Evolutionary conservation across 1,140 invertebrate species (phyloP).

Genomic region (Drosophila ficusphila): DNA sequence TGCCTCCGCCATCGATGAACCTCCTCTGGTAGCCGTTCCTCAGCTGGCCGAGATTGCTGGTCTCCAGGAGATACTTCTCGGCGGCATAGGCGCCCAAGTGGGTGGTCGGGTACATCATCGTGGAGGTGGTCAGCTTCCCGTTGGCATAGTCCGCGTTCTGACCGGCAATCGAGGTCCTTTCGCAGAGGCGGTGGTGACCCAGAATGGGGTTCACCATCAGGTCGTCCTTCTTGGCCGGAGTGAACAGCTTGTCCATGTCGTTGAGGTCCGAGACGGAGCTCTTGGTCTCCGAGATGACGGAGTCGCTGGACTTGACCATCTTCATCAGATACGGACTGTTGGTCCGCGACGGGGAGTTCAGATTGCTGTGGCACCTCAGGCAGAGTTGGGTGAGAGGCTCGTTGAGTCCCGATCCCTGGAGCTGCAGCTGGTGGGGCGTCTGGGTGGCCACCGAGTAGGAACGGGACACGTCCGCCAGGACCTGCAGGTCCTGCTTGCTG

Average conservation of each 20-base stretch:
- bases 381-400: conserved; percentile 86
- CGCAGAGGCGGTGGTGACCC: conserved; percentile 87
- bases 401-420: conserved; percentile 9
- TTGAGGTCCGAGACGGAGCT: conserved; percentile 83
- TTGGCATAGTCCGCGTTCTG: conserved; percentile 30
- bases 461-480: conserved; percentile 86
- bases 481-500: conserved; percentile 86
- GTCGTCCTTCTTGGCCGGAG: conserved; percentile 81
- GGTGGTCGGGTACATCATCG: conserved; percentile 74
- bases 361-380: conserved; percentile 85
- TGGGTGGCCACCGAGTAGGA: conserved; percentile 87
- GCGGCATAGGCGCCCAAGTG: conserved; percentile 69
- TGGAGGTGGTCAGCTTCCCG: conserved; percentile 58
- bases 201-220: conserved; percentile 85
- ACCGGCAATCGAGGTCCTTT: conserved; percentile 60
- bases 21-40: conserved; percentile 61
- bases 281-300: conserved; percentile 83
- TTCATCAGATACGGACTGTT: conserved; percentile 84
- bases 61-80: conserved; percentile 74
- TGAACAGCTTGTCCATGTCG: conserved; percentile 81
- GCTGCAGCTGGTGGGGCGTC: conserved; percentile 82
- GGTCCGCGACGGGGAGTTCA: conserved; percentile 82
- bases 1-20: conserved; percentile 75
- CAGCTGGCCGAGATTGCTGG: conserved; percentile 66
- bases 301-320: conserved; percentile 82